A percentile compares a stretch with the other conserved stretches of the same genome.
Conservation (phyloP, 2,113 vertebrate species). For the Murina feae region DNA sequence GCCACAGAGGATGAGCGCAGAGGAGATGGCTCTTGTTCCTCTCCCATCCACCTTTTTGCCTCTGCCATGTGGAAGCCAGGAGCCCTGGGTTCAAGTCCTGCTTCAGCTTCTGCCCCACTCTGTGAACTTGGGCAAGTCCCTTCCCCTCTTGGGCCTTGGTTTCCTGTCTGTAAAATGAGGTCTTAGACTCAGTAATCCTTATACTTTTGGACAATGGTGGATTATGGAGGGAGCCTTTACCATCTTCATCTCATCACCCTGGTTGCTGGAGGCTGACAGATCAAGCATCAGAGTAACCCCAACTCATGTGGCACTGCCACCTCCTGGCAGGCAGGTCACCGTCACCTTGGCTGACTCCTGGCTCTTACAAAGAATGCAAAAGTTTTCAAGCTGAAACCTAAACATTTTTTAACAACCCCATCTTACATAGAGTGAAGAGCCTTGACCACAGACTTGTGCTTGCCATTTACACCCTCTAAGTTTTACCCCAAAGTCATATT, state of each 20-base stretch:
- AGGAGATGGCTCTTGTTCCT: rapidly evolving
- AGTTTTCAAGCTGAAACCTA: neutral
- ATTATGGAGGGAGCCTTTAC: neutral
- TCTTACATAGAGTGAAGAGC: neutral
- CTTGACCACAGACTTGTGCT: neutral
- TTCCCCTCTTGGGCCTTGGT: neutral
- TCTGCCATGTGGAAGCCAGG: neutral
- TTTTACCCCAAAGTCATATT: neutral
- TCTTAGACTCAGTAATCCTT: neutral
- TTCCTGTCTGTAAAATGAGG: neutral
- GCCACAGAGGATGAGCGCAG: no score
- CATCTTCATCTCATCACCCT: neutral
- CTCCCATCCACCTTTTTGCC: neutral
- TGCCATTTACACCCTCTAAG: neutral
- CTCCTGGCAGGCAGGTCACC: neutral
- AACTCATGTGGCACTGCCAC: neutral
- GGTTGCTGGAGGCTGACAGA: neutral
- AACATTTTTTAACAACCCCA: neutral
- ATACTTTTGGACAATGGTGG: neutral
- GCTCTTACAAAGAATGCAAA: neutral
- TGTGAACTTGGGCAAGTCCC: neutral
- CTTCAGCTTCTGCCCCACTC: neutral
- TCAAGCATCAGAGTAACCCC: neutral
- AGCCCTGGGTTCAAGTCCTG: neutral
- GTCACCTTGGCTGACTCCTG: neutral